Evolutionary conservation across 2,113 vertebrate genomes (phyloP), one percentile per base, ranked within the genome.

Genomic region (Platysteira castanea): DNA sequence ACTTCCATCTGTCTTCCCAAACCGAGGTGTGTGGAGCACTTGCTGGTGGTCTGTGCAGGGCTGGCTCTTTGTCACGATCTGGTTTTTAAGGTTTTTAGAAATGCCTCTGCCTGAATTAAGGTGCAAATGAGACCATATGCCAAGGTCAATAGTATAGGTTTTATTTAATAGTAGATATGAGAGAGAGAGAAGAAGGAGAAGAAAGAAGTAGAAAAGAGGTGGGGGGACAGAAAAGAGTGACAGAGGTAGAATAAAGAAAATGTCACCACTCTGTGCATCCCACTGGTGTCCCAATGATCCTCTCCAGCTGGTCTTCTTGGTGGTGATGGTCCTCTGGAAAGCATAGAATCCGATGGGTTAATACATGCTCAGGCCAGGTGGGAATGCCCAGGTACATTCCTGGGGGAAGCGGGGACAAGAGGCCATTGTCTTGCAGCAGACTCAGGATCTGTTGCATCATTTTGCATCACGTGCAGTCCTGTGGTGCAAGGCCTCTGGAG

Each of bases 1-100:
- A 83, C 44, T 96, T 94, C 95, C 95, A 97, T 96, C 85, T 97
- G 96, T 69, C 85, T 93, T 95, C 80, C 84, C 91, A 91, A 81
- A 70, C 60, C 4, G 24, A 93, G 87, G 54, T 67, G 71, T 52
- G 65, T 80, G 59, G 68, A 93, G 71, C 90, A 90, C 71, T 95
- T 96, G 92, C 75, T 96, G 93, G 92, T 96, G 95, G 95, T 95
- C 95, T 93, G 71, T 50, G 41, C 50, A 74, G 63, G 31, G 70
- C 78, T 97, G 84, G 76, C 84, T 84, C 83, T 84, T 71, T 63
- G 9, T 33, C 22, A 53, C 0, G 0, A 11, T 53, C 68, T 2
- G 4, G 5, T 33, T 71, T 84, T 61, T 21, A 53, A 61, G 30
- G 13, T 26, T 52, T 71, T 31, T 26, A 83, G 67, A 84, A 71